Conservation (phyloP, 30 jellyfish, hydroid and myxozoan species). For the Aurelia aurita region DNA sequence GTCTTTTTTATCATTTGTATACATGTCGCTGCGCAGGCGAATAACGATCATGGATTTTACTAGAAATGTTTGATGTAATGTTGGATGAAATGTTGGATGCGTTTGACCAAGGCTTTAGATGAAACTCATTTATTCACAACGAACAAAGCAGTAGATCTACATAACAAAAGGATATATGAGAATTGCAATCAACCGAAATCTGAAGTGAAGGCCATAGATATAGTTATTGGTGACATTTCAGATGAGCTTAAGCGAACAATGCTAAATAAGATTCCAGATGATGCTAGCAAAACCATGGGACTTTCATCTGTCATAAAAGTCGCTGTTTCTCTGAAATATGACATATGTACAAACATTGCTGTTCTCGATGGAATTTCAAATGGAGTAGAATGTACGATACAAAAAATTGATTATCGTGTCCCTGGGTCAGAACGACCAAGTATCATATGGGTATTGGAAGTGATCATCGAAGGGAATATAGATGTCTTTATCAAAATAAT, state of each 20-base stretch:
- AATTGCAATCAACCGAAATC: not conserved
- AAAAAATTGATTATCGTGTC: slow-evolving; percentile 10
- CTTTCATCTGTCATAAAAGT: not conserved
- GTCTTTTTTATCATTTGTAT: no score
- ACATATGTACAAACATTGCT: not conserved
- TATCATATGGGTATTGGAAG: slow-evolving; percentile 38
- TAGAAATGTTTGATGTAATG: no score
- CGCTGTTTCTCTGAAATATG: slow-evolving; percentile 11
- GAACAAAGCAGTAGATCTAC: slow-evolving; percentile 7
- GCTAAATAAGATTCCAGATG: slow-evolving; percentile 5
- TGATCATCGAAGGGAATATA: not conserved
- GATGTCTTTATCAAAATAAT: not conserved
- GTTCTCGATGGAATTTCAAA: slow-evolving; percentile 18
- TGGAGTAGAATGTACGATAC: slow-evolving; percentile 44
- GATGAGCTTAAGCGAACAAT: not conserved
- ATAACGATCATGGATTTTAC: no score
- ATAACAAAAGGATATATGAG: not conserved
- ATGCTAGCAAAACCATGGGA: slow-evolving; percentile 17
- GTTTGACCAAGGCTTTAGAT: not conserved
- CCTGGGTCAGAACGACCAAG: slow-evolving; percentile 6
- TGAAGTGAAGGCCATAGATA: not conserved
- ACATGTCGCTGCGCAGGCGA: no score
- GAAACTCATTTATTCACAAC: slow-evolving; percentile 11
- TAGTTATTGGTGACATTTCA: not conserved
- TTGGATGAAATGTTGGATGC: no score